A percentile compares a stretch with the other conserved stretches of the same genome.
Conservation (phyloP, 2,888 invertebrate species). For the Odontocolon sp. region DNA sequence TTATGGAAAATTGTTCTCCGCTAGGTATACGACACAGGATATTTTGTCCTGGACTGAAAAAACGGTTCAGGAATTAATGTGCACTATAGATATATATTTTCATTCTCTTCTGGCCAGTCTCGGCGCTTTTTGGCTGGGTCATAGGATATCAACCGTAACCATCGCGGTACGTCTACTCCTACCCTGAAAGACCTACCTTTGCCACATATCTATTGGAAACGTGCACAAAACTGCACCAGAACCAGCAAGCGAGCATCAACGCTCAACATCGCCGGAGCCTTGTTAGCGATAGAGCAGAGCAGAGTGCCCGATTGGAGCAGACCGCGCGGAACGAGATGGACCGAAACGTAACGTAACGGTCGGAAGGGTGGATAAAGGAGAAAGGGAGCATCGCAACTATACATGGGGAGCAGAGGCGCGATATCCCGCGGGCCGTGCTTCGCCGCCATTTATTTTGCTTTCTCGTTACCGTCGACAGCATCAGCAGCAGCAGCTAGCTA, state of each 20-base stretch:
- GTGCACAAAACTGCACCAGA: constrained; percentile 15
- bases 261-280: constrained; percentile 51
- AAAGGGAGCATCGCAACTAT: constrained; percentile 13
- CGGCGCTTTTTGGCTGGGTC: no score
- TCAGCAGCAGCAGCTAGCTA: constrained; percentile 26
- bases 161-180: no score
- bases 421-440: constrained; percentile 56
- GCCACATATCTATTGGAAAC: no score
- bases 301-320: constrained; percentile 62
- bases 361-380: constrained; percentile 46
- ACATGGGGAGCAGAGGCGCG: constrained; percentile 51
- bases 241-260: constrained; percentile 9
- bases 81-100: no score
- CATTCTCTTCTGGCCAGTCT: no score
- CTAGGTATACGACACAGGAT: no score
- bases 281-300: constrained; percentile 57
- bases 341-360: constrained; percentile 46
- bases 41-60: no score
- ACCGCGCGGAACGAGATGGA: constrained; percentile 63
- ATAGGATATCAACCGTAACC: no score
- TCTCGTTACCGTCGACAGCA: constrained; percentile 67
- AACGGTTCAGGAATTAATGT: no score
- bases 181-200: no score
- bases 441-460: constrained; percentile 68
- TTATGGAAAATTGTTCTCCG: no score